Evolutionary conservation across 2,888 invertebrate genomes (phyloP).

Genomic region (Tortrix viridana): DNA sequence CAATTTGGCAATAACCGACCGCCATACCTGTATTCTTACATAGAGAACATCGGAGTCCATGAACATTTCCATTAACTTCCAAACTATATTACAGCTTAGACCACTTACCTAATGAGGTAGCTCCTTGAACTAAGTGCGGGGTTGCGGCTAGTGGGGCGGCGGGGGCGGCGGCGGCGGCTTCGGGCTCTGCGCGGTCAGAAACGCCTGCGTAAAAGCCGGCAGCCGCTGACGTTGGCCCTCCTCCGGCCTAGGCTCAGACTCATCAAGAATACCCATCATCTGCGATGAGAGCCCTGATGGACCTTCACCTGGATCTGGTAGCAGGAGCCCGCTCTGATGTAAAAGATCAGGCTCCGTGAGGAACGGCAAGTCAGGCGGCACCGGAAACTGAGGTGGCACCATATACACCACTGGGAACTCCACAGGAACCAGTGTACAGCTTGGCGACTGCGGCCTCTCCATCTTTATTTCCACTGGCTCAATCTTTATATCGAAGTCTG

Average conservation of each 20-base stretch:
- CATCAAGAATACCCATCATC: constrained; percentile 69
- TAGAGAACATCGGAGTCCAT: constrained; percentile 60
- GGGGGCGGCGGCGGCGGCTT: constrained; percentile 78
- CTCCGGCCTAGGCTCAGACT: constrained; percentile 58
- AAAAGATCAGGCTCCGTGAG: constrained; percentile 53
- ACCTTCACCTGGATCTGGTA: constrained; percentile 74
- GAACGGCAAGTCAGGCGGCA: constrained; percentile 58
- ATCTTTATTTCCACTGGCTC: constrained; percentile 67
- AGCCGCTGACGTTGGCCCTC: constrained; percentile 68
- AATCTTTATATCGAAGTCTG: constrained; percentile 65
- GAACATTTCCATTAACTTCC: constrained; percentile 59
- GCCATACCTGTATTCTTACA: constrained; percentile 55
- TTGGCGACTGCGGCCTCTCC: constrained; percentile 65
- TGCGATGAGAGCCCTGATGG: constrained; percentile 71
- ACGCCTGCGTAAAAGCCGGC: constrained; percentile 79
- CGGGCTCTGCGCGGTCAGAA: constrained; percentile 72
- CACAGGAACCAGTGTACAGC: constrained; percentile 56
- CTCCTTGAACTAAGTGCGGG: constrained; percentile 75
- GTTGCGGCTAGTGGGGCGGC: constrained; percentile 68
- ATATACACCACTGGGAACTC: constrained; percentile 72
- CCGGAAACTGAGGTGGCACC: constrained; percentile 65
- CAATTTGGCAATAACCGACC: constrained; percentile 74
- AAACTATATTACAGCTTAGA: constrained; percentile 77
- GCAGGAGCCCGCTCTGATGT: constrained; percentile 47
- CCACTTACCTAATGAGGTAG: constrained; percentile 83